Base-by-base conservation (phyloP, 2,113 vertebrate genomes). In the Taxidea taxus region DNA sequence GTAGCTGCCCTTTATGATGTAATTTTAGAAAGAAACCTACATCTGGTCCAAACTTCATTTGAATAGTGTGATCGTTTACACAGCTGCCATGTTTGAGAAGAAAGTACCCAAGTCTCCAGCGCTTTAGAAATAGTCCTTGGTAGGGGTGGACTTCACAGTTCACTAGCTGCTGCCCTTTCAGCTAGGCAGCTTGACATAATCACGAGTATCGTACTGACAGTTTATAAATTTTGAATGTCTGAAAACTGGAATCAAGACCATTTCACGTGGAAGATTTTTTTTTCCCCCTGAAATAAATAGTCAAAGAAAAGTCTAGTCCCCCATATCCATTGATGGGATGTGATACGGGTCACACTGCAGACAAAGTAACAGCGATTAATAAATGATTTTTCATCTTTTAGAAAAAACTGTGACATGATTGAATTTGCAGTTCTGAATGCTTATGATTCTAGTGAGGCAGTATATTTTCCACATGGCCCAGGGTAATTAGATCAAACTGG, bases 11-110 rank as follows among this genome's bases (percentile, higher is more conserved):
- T 97, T 95, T 94, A 34, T 95, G 97, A 91, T 97, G 97, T 97
- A 97, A 95, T 96, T 97, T 98, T 95, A 97, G 95, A 75, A 97
- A 93, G 96, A 97, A 96, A 64, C 97, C 82, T 90, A 34, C 77
- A 87, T 96, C 47, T 97, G 96, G 58, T 15, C 78, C 84, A 58
- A 75, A 70, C 82, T 72, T 96, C 58, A 82, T 94, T 92, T 97
- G 95, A 97, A 92, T 93, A 58, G 37, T 37, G 54, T 47, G 89
- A 56, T 23, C 16, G 84, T 90, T 93, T 39, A 70, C 62, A 62
- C 80, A 87, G 93, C 87, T 93, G 84, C 70, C 34, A 6, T 85
- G 16, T 86, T 94, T 64, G 44, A 39, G 82, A 84, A 96, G 91
- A 94, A 98, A 98, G 97, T 94, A 85, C 97, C 97, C 47, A 95